These are phyloP conservation scores for Phoxinus phoxinus DNA, from an alignment of 2,113 vertebrate species.

Conservation along the genomic window DNA sequence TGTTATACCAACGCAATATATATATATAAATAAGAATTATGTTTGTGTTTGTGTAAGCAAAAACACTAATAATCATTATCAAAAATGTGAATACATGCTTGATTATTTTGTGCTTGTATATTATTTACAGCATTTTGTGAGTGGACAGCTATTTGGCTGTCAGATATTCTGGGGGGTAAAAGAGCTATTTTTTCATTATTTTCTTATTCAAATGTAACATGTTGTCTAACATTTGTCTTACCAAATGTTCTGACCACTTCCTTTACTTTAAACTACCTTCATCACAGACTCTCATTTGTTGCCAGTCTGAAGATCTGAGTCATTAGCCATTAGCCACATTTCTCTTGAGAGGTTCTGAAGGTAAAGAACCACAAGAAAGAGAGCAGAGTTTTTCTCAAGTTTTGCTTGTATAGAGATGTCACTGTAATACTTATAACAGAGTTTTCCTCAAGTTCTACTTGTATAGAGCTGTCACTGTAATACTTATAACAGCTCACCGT, in stretches of 20 bases:
- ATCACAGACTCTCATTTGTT: not conserved
- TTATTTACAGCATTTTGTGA: not conserved
- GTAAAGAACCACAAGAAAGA: not conserved
- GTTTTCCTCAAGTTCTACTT: not conserved
- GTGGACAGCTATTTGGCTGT: not conserved
- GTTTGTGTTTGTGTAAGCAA: not conserved
- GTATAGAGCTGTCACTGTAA: not conserved
- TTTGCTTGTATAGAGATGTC: too few relatives aligned
- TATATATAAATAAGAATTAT: too few relatives aligned
- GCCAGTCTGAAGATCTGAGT: slow-evolving; percentile 40
- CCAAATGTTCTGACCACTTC: not conserved
- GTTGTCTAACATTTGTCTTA: not conserved
- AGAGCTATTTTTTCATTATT: not conserved
- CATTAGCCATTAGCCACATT: slow-evolving; percentile 26
- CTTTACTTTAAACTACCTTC: slow-evolving; percentile 16
- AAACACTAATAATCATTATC: not conserved
- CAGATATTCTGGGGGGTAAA: not conserved
- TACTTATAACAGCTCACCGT: not conserved
- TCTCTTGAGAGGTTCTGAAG: not conserved
- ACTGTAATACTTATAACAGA: not conserved
- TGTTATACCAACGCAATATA: too few relatives aligned
- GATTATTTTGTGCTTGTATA: not conserved
- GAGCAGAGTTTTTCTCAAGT: not conserved
- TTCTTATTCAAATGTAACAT: not conserved
- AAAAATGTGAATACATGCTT: not conserved